Percentiles rank a stretch among this genome's conserved stretches.
Conservation (phyloP, 2,797 vertebrate species). For the Sciurus carolinensis region DNA sequence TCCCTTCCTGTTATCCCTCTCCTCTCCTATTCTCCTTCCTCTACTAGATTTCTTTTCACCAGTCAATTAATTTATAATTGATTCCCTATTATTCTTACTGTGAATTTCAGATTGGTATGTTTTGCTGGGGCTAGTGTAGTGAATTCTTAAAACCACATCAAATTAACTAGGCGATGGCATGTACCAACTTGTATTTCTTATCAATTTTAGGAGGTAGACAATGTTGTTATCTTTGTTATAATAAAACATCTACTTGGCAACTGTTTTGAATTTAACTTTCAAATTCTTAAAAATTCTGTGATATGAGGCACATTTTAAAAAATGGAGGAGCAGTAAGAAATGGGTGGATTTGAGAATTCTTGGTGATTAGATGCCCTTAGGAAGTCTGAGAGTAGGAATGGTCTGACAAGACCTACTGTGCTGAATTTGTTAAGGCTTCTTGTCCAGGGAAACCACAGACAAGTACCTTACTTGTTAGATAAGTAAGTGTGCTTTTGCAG, state of each 20-base stretch:
- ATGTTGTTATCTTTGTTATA: background rate
- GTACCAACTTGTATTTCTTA: background rate
- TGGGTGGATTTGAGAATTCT: background rate
- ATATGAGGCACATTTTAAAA: background rate
- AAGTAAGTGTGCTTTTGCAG: conserved; percentile 12
- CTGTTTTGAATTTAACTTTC: background rate
- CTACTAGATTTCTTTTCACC: too few species aligned
- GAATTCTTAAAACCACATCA: background rate
- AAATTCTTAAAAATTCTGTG: background rate
- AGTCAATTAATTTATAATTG: too few species aligned
- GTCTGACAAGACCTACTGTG: background rate
- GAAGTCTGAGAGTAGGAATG: background rate
- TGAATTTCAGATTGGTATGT: background rate
- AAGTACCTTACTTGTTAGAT: background rate
- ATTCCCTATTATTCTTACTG: background rate
- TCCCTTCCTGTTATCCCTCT: too few species aligned
- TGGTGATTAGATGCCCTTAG: background rate
- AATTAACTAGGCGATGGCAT: background rate
- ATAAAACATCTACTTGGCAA: background rate
- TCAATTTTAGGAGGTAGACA: background rate
- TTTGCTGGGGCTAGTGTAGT: background rate
- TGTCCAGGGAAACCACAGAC: background rate
- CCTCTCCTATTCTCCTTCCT: too few species aligned
- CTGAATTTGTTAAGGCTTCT: background rate
- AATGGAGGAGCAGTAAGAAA: background rate